Percentiles rank a stretch among this genome's conserved stretches.
Conservation (phyloP, 2,113 vertebrate genomes). For the Vulpes ferrilata region DNA sequence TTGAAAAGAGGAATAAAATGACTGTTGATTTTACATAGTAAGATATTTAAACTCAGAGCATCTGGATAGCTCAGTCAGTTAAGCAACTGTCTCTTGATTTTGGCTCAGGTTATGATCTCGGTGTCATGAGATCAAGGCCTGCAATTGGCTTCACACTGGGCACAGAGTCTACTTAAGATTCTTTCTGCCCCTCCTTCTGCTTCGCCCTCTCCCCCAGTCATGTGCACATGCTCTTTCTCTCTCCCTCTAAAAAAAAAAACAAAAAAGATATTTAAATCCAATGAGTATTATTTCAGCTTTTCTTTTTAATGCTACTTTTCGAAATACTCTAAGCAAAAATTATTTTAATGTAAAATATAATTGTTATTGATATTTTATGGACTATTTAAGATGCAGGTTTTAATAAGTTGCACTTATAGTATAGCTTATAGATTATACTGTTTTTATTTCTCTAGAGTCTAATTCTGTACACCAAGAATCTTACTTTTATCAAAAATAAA, state of each 20-base stretch:
- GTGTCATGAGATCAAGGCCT: background rate
- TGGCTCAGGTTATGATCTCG: background rate
- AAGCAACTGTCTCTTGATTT: background rate
- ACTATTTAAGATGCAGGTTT: background rate
- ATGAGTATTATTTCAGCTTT: background rate
- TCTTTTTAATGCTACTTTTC: background rate
- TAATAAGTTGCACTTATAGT: slow-evolving; percentile 21
- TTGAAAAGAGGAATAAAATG: background rate
- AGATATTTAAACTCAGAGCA: background rate
- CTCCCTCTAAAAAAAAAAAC: background rate
- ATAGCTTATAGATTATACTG: background rate
- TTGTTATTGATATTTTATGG: background rate
- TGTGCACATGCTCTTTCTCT: background rate
- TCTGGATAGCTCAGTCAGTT: background rate
- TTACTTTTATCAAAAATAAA: slow-evolving; percentile 73
- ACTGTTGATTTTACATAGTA: background rate
- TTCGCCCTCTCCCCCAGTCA: background rate
- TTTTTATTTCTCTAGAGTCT: background rate
- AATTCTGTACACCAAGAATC: background rate
- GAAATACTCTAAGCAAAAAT: background rate
- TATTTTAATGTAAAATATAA: background rate
- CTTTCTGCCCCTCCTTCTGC: background rate
- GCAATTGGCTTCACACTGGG: background rate
- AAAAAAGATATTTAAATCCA: background rate
- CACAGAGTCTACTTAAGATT: background rate